phyloP scores from a whole-genome alignment of 1,140 invertebrate species.

The Copidosoma floridanum region DNA sequence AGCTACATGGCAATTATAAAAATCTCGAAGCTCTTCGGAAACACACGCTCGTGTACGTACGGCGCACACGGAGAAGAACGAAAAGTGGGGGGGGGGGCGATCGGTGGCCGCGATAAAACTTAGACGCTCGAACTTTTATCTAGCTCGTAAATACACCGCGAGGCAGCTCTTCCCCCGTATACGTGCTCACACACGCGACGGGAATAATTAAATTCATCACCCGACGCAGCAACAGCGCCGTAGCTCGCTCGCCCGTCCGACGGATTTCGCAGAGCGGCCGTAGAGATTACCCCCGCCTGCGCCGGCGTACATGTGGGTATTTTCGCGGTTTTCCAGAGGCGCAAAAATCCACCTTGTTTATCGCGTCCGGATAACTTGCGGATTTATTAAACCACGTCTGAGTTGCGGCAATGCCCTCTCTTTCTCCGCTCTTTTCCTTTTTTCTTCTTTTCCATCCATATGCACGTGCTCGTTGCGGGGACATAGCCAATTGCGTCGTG shows the following conservation, averaged over 20 bases:
- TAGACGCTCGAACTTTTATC: slow-evolving; percentile 28
- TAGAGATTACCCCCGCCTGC: no score
- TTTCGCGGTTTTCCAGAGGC: slow-evolving; percentile 26
- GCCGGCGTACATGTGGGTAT: slow-evolving; percentile 3
- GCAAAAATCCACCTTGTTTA: slow-evolving; percentile 24
- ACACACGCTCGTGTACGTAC: neutral
- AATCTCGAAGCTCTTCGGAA: slow-evolving; percentile 2
- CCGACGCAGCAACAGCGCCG: neutral
- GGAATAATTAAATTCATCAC: slow-evolving; percentile 31
- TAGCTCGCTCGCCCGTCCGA: neutral
- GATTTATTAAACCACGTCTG: slow-evolving; percentile 14
- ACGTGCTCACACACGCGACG: slow-evolving; percentile 17
- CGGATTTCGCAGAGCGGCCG: no score
- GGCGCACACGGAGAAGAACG: slow-evolving; percentile 5
- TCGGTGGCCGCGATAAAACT: slow-evolving; percentile 19
- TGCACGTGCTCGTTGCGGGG: neutral
- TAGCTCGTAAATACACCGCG: slow-evolving; percentile 21
- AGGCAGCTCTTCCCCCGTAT: slow-evolving; percentile 8
- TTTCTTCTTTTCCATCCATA: no score
- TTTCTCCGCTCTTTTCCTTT: no score
- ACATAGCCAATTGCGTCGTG: neutral
- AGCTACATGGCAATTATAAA: neutral
- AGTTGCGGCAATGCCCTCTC: slow-evolving; percentile 20
- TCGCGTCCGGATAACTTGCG: slow-evolving; percentile 17
- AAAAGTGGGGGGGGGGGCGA: neutral